These are phyloP conservation scores for Steinernema carpocapsae DNA, from an alignment of 2,888 invertebrate genomes.

Conservation along the genomic window DNA sequence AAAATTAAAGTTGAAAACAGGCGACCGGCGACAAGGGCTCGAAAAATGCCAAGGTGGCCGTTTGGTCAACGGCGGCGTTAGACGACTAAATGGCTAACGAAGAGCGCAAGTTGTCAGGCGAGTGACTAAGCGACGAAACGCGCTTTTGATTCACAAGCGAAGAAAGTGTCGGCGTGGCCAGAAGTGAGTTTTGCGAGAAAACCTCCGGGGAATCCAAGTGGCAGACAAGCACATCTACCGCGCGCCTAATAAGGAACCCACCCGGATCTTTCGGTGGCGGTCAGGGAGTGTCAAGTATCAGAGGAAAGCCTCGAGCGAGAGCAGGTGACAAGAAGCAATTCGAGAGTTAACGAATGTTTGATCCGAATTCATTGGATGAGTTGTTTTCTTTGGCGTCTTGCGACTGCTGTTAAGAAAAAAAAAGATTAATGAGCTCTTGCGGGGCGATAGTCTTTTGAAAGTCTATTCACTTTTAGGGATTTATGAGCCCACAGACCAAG, in stretches of 20 bases:
- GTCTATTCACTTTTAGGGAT: not conserved
- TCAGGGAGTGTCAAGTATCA: too few species aligned
- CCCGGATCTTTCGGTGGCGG: too few species aligned
- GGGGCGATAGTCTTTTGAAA: not conserved
- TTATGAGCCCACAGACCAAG: not conserved
- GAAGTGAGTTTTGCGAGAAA: too few species aligned
- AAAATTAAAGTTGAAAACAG: too few species aligned
- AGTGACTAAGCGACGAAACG: slow-evolving; percentile 27
- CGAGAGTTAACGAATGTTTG: not conserved
- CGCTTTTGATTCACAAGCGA: not conserved
- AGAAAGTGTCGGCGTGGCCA: not conserved
- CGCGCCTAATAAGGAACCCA: too few species aligned
- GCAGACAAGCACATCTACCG: too few species aligned
- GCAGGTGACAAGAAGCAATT: not conserved
- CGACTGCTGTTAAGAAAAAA: not conserved
- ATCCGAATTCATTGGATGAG: not conserved
- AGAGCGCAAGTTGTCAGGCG: slow-evolving; percentile 24
- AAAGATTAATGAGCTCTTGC: not conserved
- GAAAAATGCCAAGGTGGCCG: too few species aligned
- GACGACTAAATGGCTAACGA: slow-evolving; percentile 29
- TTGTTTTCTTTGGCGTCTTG: not conserved
- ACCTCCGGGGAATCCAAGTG: too few species aligned
- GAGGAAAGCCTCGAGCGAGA: not conserved
- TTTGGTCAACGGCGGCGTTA: not conserved
- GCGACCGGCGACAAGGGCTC: too few species aligned